A percentile compares a stretch with the other conserved stretches of the same genome.
Conservation (phyloP, 2,113 vertebrate genomes). For the Maccullochella peelii region DNA sequence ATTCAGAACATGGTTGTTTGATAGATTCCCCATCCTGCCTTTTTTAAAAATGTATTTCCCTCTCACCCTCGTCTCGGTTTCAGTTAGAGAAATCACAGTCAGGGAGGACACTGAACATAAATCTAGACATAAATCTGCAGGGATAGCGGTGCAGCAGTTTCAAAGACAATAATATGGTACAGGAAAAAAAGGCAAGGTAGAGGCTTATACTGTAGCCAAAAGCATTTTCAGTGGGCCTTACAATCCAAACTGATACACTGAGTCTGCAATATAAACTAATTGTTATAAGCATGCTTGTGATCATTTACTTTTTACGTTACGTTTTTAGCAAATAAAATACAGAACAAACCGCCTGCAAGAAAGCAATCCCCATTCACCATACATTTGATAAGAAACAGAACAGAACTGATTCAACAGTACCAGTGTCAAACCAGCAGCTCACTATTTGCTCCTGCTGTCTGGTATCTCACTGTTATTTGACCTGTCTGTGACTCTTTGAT, state of each 20-base stretch:
- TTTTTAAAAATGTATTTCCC: not conserved
- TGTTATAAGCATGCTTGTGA: not conserved
- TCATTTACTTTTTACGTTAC: too few relatives aligned
- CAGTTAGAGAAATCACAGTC: conserved; percentile 37
- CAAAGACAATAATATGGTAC: not conserved
- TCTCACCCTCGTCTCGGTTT: not conserved
- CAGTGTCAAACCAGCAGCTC: not conserved
- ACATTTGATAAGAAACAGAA: not conserved
- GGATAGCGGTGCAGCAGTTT: not conserved
- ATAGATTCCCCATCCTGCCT: not conserved
- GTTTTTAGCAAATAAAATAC: not conserved
- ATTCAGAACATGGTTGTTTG: conserved; percentile 8
- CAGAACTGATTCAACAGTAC: not conserved
- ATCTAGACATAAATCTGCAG: conserved; percentile 22
- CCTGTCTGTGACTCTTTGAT: not conserved
- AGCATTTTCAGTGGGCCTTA: not conserved
- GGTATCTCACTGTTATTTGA: not conserved
- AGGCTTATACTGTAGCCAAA: not conserved
- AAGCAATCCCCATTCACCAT: not conserved
- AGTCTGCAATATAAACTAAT: not conserved
- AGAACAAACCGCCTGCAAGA: not conserved
- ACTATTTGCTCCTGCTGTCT: not conserved
- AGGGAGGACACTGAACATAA: conserved; percentile 16
- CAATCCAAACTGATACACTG: not conserved
- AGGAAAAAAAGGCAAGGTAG: not conserved